A percentile compares a stretch with the other conserved stretches of the same genome.
Conservation (phyloP, 2,113 vertebrate species). For the Speoplatyrhinus poulsoni region DNA sequence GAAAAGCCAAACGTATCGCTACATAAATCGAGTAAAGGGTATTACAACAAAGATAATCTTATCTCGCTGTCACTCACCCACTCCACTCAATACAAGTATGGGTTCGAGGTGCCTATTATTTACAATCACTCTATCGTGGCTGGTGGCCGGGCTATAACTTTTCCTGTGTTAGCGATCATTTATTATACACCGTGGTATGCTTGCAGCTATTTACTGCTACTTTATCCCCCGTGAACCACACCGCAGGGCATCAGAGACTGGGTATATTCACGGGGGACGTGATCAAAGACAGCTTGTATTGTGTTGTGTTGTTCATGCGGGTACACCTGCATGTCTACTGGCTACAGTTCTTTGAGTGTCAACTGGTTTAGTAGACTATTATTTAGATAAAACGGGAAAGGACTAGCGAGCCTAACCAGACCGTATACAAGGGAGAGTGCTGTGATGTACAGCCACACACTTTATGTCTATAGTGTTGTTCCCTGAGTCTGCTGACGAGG, state of each 20-base stretch:
- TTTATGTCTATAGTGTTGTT: background rate
- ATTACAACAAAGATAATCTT: background rate
- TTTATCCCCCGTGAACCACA: background rate
- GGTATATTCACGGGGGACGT: background rate
- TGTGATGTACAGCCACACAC: slow-evolving; percentile 22
- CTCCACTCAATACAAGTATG: background rate
- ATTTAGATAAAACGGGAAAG: background rate
- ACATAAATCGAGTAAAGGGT: background rate
- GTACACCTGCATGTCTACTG: background rate
- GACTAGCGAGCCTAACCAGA: slow-evolving; percentile 31
- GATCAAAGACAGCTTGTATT: background rate
- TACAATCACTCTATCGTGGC: background rate
- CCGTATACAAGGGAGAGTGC: slow-evolving; percentile 51
- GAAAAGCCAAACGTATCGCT: background rate
- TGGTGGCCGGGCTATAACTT: background rate
- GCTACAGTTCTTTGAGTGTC: background rate
- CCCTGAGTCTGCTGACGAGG: slow-evolving; percentile 1
- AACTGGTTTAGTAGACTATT: background rate
- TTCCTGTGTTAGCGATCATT: background rate
- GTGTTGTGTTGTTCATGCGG: background rate
- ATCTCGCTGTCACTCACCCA: background rate
- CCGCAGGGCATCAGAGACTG: background rate
- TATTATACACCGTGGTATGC: background rate
- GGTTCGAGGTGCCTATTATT: slow-evolving; percentile 11
- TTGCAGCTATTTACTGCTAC: slow-evolving; percentile 4